phyloP scores from a whole-genome alignment of 2,113 vertebrate species.

The Rhadina sibilatrix region DNA sequence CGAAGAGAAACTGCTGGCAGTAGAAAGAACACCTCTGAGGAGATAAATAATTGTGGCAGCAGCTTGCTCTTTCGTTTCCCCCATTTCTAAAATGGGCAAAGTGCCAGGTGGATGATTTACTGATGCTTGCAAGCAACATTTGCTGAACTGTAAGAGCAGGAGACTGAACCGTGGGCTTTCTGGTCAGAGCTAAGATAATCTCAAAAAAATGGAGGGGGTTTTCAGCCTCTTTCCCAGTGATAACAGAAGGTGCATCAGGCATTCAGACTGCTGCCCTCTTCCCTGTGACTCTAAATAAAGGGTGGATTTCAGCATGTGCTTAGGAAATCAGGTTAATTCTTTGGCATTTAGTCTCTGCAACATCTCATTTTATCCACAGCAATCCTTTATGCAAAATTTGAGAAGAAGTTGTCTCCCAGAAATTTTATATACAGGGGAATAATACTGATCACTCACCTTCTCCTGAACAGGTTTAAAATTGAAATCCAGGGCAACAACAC shows the following conservation, averaged over 20 bases:
- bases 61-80: background rate
- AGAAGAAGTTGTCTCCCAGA: background rate
- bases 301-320: background rate
- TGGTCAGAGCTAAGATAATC: background rate
- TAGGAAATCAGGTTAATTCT: background rate
- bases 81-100: background rate
- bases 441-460: constrained; percentile 24
- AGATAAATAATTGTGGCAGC: background rate
- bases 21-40: background rate
- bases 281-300: background rate
- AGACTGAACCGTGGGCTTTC: background rate
- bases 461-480: constrained; percentile 50
- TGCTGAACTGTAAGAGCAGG: background rate
- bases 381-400: background rate
- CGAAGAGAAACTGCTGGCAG: background rate
- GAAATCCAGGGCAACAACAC: constrained; percentile 55
- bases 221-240: background rate
- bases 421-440: background rate
- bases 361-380: background rate
- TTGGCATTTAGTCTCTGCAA: background rate
- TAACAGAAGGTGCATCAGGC: background rate
- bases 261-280: background rate
- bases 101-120: background rate
- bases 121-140: background rate
- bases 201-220: background rate